These are phyloP conservation scores for Drosophila kikkawai DNA, from an alignment of 1,140 invertebrate species.

Conservation along the genomic window DNA sequence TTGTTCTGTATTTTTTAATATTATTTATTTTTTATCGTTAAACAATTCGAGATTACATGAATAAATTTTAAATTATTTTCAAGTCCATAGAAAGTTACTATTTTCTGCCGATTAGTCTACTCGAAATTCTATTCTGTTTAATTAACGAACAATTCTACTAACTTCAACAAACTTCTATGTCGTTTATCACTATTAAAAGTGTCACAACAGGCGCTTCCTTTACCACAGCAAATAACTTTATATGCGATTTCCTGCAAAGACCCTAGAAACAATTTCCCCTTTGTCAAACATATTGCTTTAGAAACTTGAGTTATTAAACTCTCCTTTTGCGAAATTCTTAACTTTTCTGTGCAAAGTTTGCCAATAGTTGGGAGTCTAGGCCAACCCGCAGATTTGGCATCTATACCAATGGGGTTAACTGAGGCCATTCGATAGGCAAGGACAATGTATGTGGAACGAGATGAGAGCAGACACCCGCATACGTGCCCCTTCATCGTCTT, in stretches of 20 bases:
- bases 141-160: not conserved
- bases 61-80: not conserved
- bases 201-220: no score
- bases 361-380: slow-evolving; percentile 1
- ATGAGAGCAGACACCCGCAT: slow-evolving; percentile 20
- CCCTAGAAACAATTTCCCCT: not conserved
- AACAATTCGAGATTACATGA: not conserved
- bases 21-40: not conserved
- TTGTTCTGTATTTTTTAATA: no score
- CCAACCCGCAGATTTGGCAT: slow-evolving; percentile 24
- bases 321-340: slow-evolving; percentile 6
- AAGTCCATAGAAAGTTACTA: not conserved
- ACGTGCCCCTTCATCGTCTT: slow-evolving; percentile 3
- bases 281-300: slow-evolving; percentile 20
- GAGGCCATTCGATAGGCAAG: slow-evolving; percentile 35
- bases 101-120: not conserved
- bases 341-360: slow-evolving; percentile 17
- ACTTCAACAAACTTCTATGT: not conserved
- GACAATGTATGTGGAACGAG: slow-evolving; percentile 39
- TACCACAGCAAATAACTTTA: not conserved
- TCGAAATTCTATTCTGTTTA: not conserved
- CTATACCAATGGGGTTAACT: slow-evolving; percentile 36
- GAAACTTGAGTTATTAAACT: slow-evolving; percentile 7
- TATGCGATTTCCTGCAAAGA: not conserved
- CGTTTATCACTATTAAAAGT: not conserved